phyloP scores from a whole-genome alignment of 2,113 vertebrate genomes.

The Fulmarus glacialis region DNA sequence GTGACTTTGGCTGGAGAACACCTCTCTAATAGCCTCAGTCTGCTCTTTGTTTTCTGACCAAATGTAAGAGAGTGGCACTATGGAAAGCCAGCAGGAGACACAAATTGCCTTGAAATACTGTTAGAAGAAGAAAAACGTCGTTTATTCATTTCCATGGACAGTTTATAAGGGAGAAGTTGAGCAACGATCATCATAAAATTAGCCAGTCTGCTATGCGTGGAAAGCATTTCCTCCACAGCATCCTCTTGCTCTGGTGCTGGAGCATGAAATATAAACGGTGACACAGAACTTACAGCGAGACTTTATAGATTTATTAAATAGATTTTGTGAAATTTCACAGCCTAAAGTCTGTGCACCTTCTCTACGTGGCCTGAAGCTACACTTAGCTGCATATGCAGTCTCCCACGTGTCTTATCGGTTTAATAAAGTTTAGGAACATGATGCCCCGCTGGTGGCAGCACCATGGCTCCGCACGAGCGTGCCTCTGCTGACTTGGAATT shows the following conservation, averaged over 20 bases:
- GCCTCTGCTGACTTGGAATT: slow-evolving; percentile 39
- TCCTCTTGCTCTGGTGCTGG: neutral
- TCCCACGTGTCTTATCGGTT: slow-evolving; percentile 20
- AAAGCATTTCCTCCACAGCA: neutral
- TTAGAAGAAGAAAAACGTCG: neutral
- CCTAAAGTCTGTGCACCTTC: neutral
- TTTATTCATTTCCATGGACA: neutral
- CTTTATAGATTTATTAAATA: slow-evolving; percentile 36
- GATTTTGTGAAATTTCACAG: slow-evolving; percentile 41
- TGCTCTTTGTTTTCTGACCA: slow-evolving; percentile 5
- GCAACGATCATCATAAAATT: neutral
- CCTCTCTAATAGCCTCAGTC: neutral
- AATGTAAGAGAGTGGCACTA: neutral
- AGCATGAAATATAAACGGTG: slow-evolving; percentile 21
- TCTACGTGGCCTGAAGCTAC: slow-evolving; percentile 13
- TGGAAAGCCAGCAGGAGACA: neutral
- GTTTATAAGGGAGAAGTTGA: neutral
- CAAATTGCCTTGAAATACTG: slow-evolving; percentile 3
- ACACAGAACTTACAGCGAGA: neutral
- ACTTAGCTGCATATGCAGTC: neutral
- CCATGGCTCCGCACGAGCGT: rapidly evolving
- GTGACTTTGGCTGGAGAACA: slow-evolving; percentile 28
- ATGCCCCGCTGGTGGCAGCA: neutral
- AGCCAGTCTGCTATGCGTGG: neutral
- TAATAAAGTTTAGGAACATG: neutral